Percentiles rank a stretch among this genome's conserved stretches.
These are phyloP conservation scores for Formica aserva DNA, from an alignment of 2,888 invertebrate genomes.

Conservation along the genomic window DNA sequence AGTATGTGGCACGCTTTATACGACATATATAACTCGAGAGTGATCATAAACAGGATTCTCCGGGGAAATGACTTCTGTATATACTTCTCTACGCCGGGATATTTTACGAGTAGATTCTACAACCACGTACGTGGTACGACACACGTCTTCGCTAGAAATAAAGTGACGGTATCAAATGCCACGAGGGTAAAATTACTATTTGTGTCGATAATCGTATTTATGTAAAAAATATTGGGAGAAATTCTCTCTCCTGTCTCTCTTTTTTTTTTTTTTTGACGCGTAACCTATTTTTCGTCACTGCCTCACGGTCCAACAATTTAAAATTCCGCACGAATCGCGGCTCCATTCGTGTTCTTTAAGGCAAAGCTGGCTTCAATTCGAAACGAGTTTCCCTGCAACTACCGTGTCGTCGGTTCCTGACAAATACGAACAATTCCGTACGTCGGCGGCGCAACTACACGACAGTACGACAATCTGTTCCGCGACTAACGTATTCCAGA, in stretches of 20 bases:
- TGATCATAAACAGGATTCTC: slow-evolving; percentile 76
- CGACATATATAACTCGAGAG: slow-evolving; percentile 72
- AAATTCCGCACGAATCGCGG: slow-evolving; percentile 72
- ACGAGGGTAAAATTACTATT: slow-evolving; percentile 64
- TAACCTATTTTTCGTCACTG: slow-evolving; percentile 65
- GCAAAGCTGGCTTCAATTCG: slow-evolving; percentile 72
- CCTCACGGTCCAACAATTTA: slow-evolving; percentile 62
- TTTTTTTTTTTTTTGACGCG: background rate
- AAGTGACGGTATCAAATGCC: slow-evolving; percentile 57
- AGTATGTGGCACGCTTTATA: slow-evolving; percentile 67
- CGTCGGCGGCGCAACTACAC: slow-evolving; percentile 72
- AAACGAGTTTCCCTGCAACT: slow-evolving; percentile 51
- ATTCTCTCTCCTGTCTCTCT: background rate
- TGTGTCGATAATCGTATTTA: slow-evolving; percentile 45
- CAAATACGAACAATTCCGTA: slow-evolving; percentile 78
- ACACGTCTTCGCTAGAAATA: slow-evolving; percentile 59
- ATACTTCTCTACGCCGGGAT: slow-evolving; percentile 53
- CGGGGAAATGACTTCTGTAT: slow-evolving; percentile 73
- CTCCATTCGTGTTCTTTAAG: slow-evolving; percentile 71
- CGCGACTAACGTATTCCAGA: slow-evolving; percentile 69
- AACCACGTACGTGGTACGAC: slow-evolving; percentile 42
- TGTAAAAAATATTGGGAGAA: background rate
- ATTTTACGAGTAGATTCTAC: slow-evolving; percentile 65
- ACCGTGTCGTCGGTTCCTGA: slow-evolving; percentile 72
- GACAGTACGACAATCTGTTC: slow-evolving; percentile 77